Evolutionary conservation across 2,113 vertebrate genomes (phyloP), one percentile per base, ranked within the genome.

Genomic region (Gymnorhina tibicen): DNA sequence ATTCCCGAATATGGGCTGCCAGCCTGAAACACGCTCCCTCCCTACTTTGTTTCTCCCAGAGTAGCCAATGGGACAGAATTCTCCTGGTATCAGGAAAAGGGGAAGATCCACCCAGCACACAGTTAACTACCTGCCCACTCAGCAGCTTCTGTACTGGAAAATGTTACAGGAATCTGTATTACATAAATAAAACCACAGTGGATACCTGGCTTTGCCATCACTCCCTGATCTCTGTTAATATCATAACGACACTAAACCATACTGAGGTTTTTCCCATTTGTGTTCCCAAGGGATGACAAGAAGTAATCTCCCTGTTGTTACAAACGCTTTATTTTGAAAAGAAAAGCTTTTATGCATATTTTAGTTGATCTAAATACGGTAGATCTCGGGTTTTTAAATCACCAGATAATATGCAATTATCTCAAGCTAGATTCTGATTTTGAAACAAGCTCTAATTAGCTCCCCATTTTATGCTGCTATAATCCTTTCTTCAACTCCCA

Each of bases 321-420:
- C 91, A 95, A 87, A 95, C 37, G 37, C n/a, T 91, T 95, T 95
- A 95, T 96, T 93, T 96, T 85, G 91, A 96, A 97, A 97, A 92
- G 93, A 95, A 96, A 96, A 95, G 90, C 90, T 89, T 96, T 93
- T 92, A 70, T 87, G 95, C 94, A 86, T 96, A 95, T 97, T 98
- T 94, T 27, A 96, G 91, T 94, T 87, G 95, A 95, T 97, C 96
- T 91, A 95, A 97, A 97, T 81, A 97, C 93, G 94, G 88, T 91
- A 92, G 92, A 97, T 96, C 96, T 93, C 27, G n/a, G 84, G 87
- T 93, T 97, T 97, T 95, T 96, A 91, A 86, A 87, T 95, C 72
- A 85, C 94, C 91, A 93, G 93, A 88, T 84, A 92, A 92, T 84
- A 74, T 8, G 91, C 92, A 96, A 93, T 92, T 94, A 97, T 95